Evolutionary conservation across 2,113 vertebrate genomes (phyloP), one percentile per base, ranked within the genome.

Genomic region (Porphyrio hochstetteri): DNA sequence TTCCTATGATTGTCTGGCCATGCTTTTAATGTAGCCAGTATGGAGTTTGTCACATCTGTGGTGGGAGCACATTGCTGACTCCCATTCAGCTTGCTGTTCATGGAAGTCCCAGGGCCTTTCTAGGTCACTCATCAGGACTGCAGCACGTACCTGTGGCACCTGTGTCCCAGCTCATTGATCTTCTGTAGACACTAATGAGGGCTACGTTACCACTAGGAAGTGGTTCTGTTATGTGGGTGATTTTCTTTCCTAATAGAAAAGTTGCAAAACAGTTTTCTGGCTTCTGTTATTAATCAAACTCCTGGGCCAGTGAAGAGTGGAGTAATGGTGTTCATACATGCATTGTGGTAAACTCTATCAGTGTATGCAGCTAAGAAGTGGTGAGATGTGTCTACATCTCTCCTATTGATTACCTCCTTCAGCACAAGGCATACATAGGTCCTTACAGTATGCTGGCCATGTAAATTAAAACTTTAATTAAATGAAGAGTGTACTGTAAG

Each of bases 401-500:
- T 90, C n/a, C 76, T 97, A 95, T 97, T 92, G 97, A 97, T 97
- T 97, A 88, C 92, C 67, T 97, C 70, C 88, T 90, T 82, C 90
- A 15, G 31, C 95, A 83, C 86, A 97, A 96, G 81, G 75, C 90
- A 96, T 95, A 94, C 90, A 68, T 17, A 29, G 64, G 80, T 81
- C 68, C 80, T 82, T 94, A 84, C 55, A 44, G 48, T 93, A 40
- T 16, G 42, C 72, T 86, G 82, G 52, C 92, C 27, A 27, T 96
- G 92, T 94, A 97, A 97, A 97, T 48, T 60, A 91, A 95, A 97
- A 92, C 88, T 94, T 96, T 96, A 97, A 96, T 97, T 97, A 96
- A 93, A 88, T 86, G 91, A 95, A 96, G 60, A 94, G 90, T 70
- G 93, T 93, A 74, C 89, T 79, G 46, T 74, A 91, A 97, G 91